Conservation (phyloP, 1,140 invertebrate species). For the Trachymyrmex septentrionalis region DNA sequence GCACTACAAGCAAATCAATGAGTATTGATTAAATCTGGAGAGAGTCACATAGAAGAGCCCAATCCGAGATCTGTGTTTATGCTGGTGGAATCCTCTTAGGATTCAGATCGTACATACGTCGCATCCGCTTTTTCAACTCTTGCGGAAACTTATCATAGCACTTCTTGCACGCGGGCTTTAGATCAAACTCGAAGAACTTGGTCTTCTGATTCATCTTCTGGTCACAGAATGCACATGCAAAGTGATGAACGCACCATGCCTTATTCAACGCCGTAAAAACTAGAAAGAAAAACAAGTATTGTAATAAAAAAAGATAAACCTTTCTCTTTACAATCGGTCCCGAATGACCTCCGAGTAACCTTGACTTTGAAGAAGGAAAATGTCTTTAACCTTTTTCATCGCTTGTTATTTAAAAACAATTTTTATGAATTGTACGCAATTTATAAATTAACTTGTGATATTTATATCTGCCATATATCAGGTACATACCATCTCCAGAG, state of each 20-base stretch:
- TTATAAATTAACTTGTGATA: not conserved
- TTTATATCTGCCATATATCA: constrained; percentile 18
- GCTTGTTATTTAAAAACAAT: too few relatives aligned
- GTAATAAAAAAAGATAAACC: not conserved
- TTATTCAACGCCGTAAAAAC: constrained; percentile 99
- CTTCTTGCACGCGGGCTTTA: constrained; percentile 99
- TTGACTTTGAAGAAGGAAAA: too few relatives aligned
- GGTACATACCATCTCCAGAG: constrained; percentile 95
- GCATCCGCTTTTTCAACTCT: constrained; percentile 95
- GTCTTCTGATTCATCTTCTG: constrained; percentile 99
- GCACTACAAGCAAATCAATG: not conserved
- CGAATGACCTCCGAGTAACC: too few relatives aligned
- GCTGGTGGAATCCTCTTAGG: constrained; percentile 85
- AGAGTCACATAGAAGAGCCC: not conserved
- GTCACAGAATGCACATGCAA: constrained; percentile 99
- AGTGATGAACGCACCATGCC: constrained; percentile 99
- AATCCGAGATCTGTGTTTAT: not conserved
- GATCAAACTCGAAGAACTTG: constrained; percentile 99
- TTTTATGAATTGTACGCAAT: too few relatives aligned
- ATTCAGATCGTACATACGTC: constrained; percentile 92
- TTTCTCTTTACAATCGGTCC: too few relatives aligned
- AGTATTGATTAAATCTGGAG: not conserved
- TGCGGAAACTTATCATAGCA: constrained; percentile 99
- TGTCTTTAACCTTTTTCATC: too few relatives aligned
- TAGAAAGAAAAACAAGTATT: constrained; percentile 83